phyloP scores from a whole-genome alignment of 2,888 invertebrate species.

The Cephus nigrinus region DNA sequence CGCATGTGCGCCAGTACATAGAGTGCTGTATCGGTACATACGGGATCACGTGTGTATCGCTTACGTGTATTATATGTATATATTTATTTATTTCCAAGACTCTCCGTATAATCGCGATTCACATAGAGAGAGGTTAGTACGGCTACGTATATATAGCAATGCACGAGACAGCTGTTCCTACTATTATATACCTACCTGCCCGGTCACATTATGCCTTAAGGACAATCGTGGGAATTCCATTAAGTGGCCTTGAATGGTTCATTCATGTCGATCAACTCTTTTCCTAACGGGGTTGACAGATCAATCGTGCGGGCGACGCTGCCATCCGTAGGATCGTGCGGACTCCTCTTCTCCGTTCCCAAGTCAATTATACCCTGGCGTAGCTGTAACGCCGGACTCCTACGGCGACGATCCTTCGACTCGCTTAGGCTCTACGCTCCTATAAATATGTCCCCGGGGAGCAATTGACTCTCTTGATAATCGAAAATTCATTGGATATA shows the following conservation, averaged over 20 bases:
- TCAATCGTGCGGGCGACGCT: constrained; percentile 51
- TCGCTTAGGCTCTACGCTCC: too few species aligned
- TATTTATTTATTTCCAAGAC: too few species aligned
- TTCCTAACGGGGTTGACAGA: constrained; percentile 62
- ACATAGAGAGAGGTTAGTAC: constrained; percentile 15
- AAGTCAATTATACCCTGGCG: background rate
- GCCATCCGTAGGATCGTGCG: background rate
- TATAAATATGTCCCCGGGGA: too few species aligned
- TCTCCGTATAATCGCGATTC: constrained; percentile 8
- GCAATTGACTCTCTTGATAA: too few species aligned
- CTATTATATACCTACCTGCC: constrained; percentile 43
- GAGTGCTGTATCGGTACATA: constrained; percentile 9
- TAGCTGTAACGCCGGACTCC: background rate
- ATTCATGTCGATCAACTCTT: constrained; percentile 66
- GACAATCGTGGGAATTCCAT: constrained; percentile 66
- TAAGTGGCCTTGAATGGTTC: constrained; percentile 64
- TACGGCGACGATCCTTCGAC: too few species aligned
- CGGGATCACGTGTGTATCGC: background rate
- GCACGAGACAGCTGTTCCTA: constrained; percentile 41
- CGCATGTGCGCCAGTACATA: constrained; percentile 29
- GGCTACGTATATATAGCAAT: constrained; percentile 16
- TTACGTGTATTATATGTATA: background rate
- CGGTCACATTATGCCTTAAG: constrained; percentile 60
- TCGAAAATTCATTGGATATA: too few species aligned
- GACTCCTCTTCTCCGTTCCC: background rate